Evolutionary conservation across 1,140 invertebrate genomes (phyloP).

Genomic region (Zaprionus ghesquierei): DNA sequence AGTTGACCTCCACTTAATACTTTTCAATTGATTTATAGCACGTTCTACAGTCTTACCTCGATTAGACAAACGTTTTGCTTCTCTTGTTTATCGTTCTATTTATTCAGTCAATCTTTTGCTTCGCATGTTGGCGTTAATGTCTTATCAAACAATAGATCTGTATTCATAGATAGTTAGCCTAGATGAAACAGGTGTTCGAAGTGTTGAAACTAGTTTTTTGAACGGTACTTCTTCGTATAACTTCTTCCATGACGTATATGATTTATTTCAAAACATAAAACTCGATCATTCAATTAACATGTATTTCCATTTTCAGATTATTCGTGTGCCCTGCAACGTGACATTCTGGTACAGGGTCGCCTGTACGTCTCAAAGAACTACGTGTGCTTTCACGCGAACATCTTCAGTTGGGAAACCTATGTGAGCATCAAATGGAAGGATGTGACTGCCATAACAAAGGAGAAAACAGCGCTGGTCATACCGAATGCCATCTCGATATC

Average conservation of each 20-base stretch:
- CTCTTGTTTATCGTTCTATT: no score
- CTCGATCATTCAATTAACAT: no score
- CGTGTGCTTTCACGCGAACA: slow-evolving; percentile 97
- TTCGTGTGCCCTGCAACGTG: slow-evolving; percentile 97
- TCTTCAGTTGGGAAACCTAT: slow-evolving; percentile 96
- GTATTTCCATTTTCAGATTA: slow-evolving; percentile 87
- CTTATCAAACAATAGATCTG: neutral
- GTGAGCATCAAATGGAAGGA: slow-evolving; percentile 93
- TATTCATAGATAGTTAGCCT: neutral
- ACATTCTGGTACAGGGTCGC: slow-evolving; percentile 95
- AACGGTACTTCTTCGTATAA: no score
- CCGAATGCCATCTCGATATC: slow-evolving; percentile 96
- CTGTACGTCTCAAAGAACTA: slow-evolving; percentile 96
- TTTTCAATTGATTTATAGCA: no score
- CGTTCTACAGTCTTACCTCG: no score
- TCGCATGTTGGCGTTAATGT: neutral
- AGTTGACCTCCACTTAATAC: no score
- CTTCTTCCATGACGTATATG: no score
- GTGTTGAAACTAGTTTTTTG: neutral
- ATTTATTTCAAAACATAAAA: no score
- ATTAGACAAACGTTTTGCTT: no score
- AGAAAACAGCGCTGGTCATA: slow-evolving; percentile 95
- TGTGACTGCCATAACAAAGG: slow-evolving; percentile 94
- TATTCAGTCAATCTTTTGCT: no score
- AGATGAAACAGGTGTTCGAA: neutral